Evolutionary conservation across 2,888 invertebrate species (phyloP).

Genomic region (Pinctada fucata): DNA sequence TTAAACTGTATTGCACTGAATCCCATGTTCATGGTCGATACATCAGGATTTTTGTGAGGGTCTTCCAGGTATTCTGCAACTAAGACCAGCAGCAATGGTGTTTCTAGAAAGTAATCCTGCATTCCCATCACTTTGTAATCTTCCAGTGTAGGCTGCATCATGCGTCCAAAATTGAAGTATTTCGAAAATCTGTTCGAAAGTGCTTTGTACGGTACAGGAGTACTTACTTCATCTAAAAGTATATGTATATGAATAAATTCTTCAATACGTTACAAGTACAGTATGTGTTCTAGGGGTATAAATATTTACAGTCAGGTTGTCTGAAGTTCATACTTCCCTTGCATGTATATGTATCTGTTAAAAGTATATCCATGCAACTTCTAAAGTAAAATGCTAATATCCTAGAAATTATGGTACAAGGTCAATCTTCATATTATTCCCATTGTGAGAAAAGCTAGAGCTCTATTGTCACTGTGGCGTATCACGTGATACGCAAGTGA

Average conservation of each 20-base stretch:
- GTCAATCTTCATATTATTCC: too few species aligned
- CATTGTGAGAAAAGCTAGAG: too few species aligned
- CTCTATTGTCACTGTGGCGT: too few species aligned
- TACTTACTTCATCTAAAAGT: slow-evolving; percentile 55
- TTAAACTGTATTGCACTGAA: slow-evolving; percentile 57
- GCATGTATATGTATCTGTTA: too few species aligned
- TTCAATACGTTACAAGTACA: background rate
- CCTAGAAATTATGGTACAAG: too few species aligned
- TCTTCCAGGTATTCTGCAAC: slow-evolving; percentile 39
- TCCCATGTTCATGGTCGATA: slow-evolving; percentile 26
- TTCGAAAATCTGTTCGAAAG: slow-evolving; percentile 55
- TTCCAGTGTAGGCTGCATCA: slow-evolving; percentile 54
- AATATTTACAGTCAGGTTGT: too few species aligned
- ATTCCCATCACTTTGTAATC: slow-evolving; percentile 54
- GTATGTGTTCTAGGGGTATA: too few species aligned
- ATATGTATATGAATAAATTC: background rate
- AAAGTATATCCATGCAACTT: too few species aligned
- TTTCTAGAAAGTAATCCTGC: slow-evolving; percentile 42
- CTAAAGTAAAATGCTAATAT: too few species aligned
- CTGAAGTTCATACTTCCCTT: too few species aligned
- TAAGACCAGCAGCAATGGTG: slow-evolving; percentile 55
- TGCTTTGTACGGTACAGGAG: slow-evolving; percentile 51
- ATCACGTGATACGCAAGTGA: too few species aligned
- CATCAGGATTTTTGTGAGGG: slow-evolving; percentile 31
- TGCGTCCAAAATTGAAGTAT: slow-evolving; percentile 58